Percentiles rank a stretch among this genome's conserved stretches.
Evolutionary conservation across 2,888 invertebrate genomes (phyloP).

Genomic region (Alviniconcha strummeri): DNA sequence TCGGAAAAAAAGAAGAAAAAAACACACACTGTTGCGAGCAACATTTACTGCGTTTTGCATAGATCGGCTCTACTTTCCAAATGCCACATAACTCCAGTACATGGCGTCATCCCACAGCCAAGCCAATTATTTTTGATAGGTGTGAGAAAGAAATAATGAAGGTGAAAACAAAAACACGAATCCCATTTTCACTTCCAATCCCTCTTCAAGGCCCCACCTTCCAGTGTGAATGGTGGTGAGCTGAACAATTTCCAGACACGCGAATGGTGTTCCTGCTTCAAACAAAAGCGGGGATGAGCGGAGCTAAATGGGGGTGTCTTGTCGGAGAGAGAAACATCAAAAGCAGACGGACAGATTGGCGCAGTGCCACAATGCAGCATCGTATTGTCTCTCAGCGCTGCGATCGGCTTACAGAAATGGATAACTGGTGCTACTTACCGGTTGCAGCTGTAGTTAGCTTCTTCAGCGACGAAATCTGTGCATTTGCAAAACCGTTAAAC

Average conservation of each 20-base stretch:
- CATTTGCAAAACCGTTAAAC: slow-evolving; percentile 11
- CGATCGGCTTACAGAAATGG: not conserved
- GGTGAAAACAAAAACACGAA: too few relatives aligned
- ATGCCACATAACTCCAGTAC: too few relatives aligned
- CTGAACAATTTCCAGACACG: not conserved
- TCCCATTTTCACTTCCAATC: too few relatives aligned
- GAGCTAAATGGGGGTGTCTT: not conserved
- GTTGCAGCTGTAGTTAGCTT: slow-evolving; percentile 5
- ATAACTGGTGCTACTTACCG: slow-evolving; percentile 9
- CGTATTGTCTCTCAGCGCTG: slow-evolving; percentile 8
- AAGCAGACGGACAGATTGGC: slow-evolving; percentile 13
- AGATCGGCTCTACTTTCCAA: too few relatives aligned
- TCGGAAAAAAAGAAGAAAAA: too few relatives aligned
- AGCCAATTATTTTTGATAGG: too few relatives aligned
- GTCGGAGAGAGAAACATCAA: not conserved
- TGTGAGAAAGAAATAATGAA: too few relatives aligned
- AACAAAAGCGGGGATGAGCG: not conserved
- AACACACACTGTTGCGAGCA: too few relatives aligned
- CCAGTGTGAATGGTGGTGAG: not conserved
- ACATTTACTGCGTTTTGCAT: too few relatives aligned
- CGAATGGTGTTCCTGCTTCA: not conserved
- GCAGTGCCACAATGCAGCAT: slow-evolving; percentile 10
- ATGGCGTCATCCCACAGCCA: too few relatives aligned
- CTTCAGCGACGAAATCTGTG: slow-evolving; percentile 23
- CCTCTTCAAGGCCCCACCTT: not conserved